Percentiles rank a stretch among this genome's conserved stretches.
phyloP scores from a whole-genome alignment of 2,888 invertebrate genomes.

The Nomada flava region DNA sequence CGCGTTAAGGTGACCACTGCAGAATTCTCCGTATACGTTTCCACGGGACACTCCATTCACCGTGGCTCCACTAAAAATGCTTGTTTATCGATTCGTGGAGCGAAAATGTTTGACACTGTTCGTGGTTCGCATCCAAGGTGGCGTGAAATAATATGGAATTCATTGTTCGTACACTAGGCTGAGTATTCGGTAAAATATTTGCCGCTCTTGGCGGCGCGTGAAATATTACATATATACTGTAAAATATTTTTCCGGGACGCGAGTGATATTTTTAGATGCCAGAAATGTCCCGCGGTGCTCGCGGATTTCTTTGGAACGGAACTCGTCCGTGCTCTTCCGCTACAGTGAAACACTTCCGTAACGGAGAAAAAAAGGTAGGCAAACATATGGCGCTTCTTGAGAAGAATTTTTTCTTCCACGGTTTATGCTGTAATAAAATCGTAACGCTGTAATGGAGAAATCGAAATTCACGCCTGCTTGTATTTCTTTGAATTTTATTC shows the following conservation, averaged over 20 bases:
- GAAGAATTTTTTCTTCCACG: too few species aligned
- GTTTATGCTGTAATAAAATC: too few species aligned
- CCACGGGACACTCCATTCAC: slow-evolving; percentile 26
- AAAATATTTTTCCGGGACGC: slow-evolving; percentile 33
- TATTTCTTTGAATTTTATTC: too few species aligned
- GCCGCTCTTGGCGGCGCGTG: slow-evolving; percentile 5
- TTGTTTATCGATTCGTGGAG: slow-evolving; percentile 51
- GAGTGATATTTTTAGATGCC: slow-evolving; percentile 33
- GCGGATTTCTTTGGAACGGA: slow-evolving; percentile 19
- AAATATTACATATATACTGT: slow-evolving; percentile 15
- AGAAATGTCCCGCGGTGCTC: neutral
- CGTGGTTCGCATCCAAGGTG: slow-evolving; percentile 11
- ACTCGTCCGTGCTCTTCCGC: neutral
- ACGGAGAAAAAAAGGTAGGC: neutral
- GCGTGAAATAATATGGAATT: slow-evolving; percentile 21
- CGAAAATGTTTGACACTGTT: slow-evolving; percentile 37
- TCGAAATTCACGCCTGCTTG: too few species aligned
- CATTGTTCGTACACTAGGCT: slow-evolving; percentile 26
- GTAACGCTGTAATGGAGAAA: too few species aligned
- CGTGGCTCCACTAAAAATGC: slow-evolving; percentile 34
- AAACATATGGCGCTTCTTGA: too few species aligned
- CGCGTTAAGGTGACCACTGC: neutral
- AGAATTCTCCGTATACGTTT: slow-evolving; percentile 1
- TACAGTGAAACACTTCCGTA: neutral
- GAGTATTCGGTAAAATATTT: slow-evolving; percentile 38